Conservation (phyloP, 2,113 vertebrate species). For the Pipra filicauda region DNA sequence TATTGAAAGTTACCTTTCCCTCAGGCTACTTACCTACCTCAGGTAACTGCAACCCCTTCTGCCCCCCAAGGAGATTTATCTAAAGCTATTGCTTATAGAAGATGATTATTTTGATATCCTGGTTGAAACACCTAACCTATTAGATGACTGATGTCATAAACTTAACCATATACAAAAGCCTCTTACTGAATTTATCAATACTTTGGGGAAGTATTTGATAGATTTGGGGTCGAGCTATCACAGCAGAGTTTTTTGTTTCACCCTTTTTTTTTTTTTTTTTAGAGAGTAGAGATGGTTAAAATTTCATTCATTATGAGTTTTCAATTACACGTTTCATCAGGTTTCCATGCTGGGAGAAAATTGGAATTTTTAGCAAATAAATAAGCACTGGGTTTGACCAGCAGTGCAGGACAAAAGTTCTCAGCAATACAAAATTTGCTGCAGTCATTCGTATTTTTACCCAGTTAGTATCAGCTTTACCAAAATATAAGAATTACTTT, state of each 20-base stretch:
- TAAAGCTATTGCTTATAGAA: not conserved
- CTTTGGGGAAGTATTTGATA: not conserved
- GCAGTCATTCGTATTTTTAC: not conserved
- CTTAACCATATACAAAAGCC: not conserved
- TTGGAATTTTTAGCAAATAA: not conserved
- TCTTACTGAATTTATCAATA: not conserved
- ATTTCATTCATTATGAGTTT: not conserved
- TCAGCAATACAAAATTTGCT: not conserved
- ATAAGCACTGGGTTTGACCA: not conserved
- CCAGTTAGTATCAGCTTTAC: not conserved
- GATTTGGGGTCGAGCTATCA: not conserved
- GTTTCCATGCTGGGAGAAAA: not conserved
- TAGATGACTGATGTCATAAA: not conserved
- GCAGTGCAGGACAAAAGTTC: not conserved
- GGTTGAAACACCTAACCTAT: not conserved
- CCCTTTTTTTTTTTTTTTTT: not conserved
- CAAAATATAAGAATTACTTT: not conserved
- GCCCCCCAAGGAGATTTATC: not conserved
- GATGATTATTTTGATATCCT: not conserved
- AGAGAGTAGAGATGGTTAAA: not conserved
- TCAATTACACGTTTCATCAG: not conserved
- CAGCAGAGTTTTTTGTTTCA: not conserved
- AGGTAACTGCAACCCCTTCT: not conserved
- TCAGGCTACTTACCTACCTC: not conserved
- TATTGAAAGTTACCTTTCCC: not conserved